phyloP scores from a whole-genome alignment of 2,797 vertebrate species.

The Muscicapa striata region DNA sequence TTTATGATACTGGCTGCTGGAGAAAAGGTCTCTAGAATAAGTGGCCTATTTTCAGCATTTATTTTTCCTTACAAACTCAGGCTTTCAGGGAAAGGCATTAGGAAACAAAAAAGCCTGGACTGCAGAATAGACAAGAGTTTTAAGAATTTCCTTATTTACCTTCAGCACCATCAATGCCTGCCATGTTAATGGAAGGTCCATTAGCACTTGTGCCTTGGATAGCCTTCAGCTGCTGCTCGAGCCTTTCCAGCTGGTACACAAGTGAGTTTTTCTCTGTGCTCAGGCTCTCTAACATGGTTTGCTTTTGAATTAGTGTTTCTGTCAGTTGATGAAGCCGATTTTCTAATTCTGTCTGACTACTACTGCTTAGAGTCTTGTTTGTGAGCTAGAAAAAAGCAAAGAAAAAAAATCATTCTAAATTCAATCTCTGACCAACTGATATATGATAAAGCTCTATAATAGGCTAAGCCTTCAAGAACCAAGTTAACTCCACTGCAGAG shows the following conservation, averaged over 20 bases:
- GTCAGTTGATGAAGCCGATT: constrained; percentile 95
- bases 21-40: not conserved
- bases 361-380: constrained; percentile 93
- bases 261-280: constrained; percentile 96
- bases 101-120: not conserved
- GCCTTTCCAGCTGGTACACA: constrained; percentile 92
- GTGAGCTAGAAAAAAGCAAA: constrained; percentile 83
- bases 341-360: constrained; percentile 92
- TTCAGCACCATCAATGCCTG: constrained; percentile 84
- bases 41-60: not conserved
- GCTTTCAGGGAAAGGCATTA: not conserved
- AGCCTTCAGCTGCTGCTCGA: constrained; percentile 90
- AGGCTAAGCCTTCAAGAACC: not conserved
- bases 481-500: not conserved
- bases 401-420: not conserved
- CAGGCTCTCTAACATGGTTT: constrained; percentile 95
- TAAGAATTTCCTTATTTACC: constrained; percentile 63
- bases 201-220: constrained; percentile 79
- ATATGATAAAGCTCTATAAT: not conserved
- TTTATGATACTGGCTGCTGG: not conserved
- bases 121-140: not conserved
- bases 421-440: not conserved
- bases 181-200: constrained; percentile 89
- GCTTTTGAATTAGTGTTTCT: constrained; percentile 98
- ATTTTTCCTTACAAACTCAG: not conserved